Percentiles rank a stretch among this genome's conserved stretches.
These are phyloP conservation scores for Steromphala cineraria DNA, from an alignment of 2,888 invertebrate species.

Conservation along the genomic window DNA sequence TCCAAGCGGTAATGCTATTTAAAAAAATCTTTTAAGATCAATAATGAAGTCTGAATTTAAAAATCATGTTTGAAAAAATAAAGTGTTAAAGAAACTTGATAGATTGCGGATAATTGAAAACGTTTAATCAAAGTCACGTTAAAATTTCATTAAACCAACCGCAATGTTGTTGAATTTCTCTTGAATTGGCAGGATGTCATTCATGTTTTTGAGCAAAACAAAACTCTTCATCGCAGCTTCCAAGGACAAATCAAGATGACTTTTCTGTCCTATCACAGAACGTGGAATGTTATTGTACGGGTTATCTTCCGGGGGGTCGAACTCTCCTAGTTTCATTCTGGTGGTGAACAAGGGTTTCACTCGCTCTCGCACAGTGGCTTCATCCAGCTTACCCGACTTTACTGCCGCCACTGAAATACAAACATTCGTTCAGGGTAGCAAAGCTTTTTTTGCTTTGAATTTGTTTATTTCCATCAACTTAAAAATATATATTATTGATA, in stretches of 20 bases:
- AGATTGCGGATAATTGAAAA: too few species aligned
- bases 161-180: background rate
- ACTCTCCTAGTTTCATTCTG: slow-evolving; percentile 64
- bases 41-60: too few species aligned
- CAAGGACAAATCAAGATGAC: slow-evolving; percentile 47
- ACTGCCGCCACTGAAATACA: slow-evolving; percentile 43
- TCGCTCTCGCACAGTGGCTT: slow-evolving; percentile 43
- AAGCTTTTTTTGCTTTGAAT: too few species aligned
- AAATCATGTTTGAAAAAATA: too few species aligned
- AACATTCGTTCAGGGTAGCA: too few species aligned
- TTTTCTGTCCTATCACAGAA: slow-evolving; percentile 48
- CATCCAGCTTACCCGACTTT: slow-evolving; percentile 43
- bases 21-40: too few species aligned
- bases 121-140: too few species aligned
- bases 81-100: too few species aligned
- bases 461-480: too few species aligned
- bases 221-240: slow-evolving; percentile 62
- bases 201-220: slow-evolving; percentile 60
- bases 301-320: slow-evolving; percentile 63
- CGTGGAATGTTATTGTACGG: slow-evolving; percentile 56
- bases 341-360: slow-evolving; percentile 62
- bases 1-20: too few species aligned
- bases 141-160: background rate
- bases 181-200: background rate
- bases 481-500: too few species aligned